These are phyloP conservation scores for Tricholauxania praeusta DNA, from an alignment of 2,888 invertebrate species.

Conservation along the genomic window DNA sequence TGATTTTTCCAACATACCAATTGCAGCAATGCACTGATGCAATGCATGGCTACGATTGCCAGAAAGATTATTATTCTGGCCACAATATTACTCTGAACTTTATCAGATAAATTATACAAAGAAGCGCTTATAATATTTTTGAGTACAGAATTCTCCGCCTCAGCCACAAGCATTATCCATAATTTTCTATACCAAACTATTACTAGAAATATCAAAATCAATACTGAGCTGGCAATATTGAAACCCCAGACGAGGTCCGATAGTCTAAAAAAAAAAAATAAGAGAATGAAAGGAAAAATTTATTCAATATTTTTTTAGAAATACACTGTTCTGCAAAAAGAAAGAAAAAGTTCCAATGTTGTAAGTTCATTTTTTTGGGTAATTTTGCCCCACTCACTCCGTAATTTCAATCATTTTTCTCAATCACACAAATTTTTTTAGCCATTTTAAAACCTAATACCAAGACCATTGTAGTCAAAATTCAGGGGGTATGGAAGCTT, in stretches of 20 bases:
- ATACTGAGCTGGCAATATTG: slow-evolving; percentile 54
- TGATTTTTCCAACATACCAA: slow-evolving; percentile 63
- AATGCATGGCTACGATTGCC: slow-evolving; percentile 74
- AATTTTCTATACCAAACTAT: slow-evolving; percentile 82
- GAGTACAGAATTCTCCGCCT: slow-evolving; percentile 66
- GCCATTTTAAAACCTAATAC: too few relatives aligned
- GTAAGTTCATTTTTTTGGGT: too few relatives aligned
- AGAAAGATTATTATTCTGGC: slow-evolving; percentile 77
- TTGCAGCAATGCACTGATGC: slow-evolving; percentile 76
- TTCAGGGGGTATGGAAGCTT: slow-evolving; percentile 47
- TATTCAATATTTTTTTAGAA: too few relatives aligned
- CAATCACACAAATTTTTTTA: too few relatives aligned
- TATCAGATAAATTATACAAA: slow-evolving; percentile 74
- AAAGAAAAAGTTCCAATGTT: too few relatives aligned
- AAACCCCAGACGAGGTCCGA: neutral
- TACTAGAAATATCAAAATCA: slow-evolving; percentile 75
- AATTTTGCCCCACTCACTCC: too few relatives aligned
- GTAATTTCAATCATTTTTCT: too few relatives aligned
- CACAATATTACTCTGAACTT: slow-evolving; percentile 74
- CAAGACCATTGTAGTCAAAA: too few relatives aligned
- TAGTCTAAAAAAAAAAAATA: slow-evolving; percentile 36
- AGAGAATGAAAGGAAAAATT: neutral
- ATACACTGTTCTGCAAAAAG: too few relatives aligned
- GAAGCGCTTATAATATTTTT: slow-evolving; percentile 70
- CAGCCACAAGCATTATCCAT: slow-evolving; percentile 71